Conservation (phyloP, 2,888 invertebrate genomes). For the Alitta virens region DNA sequence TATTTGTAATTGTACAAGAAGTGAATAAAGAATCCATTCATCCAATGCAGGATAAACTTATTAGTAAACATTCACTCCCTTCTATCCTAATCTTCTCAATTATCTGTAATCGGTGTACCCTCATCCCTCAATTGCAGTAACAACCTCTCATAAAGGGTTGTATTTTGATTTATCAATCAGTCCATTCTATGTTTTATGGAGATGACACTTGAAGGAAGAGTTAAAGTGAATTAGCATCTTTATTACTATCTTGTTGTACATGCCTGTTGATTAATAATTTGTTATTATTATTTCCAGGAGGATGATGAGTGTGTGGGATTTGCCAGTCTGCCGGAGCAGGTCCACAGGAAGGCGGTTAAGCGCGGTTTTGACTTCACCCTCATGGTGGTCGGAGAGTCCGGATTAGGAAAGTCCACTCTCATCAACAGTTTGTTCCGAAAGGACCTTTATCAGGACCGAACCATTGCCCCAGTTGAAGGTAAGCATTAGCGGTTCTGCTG, state of each 20-base stretch:
- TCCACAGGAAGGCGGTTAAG: slow-evolving; percentile 34
- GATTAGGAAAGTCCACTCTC: slow-evolving; percentile 90
- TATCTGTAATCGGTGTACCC: too few species aligned
- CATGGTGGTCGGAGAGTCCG: slow-evolving; percentile 69
- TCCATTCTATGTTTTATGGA: too few species aligned
- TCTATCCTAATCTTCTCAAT: too few species aligned
- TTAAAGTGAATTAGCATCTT: neutral
- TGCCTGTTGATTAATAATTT: neutral
- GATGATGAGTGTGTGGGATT: slow-evolving; percentile 31
- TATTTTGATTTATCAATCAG: too few species aligned
- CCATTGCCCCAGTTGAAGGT: slow-evolving; percentile 74
- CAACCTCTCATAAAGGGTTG: too few species aligned
- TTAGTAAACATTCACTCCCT: too few species aligned
- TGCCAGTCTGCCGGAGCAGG: slow-evolving; percentile 33
- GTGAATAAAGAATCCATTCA: too few species aligned
- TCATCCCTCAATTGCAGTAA: too few species aligned
- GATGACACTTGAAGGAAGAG: too few species aligned
- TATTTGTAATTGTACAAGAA: too few species aligned
- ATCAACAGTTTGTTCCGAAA: slow-evolving; percentile 89
- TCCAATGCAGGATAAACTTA: too few species aligned
- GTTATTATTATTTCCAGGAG: slow-evolving; percentile 8
- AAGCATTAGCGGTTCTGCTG: too few species aligned
- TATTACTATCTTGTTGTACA: neutral
- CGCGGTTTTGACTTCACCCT: slow-evolving; percentile 37
- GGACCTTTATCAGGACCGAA: slow-evolving; percentile 85